phyloP scores from a whole-genome alignment of 2,888 invertebrate species.

The Ariolimax columbianus region DNA sequence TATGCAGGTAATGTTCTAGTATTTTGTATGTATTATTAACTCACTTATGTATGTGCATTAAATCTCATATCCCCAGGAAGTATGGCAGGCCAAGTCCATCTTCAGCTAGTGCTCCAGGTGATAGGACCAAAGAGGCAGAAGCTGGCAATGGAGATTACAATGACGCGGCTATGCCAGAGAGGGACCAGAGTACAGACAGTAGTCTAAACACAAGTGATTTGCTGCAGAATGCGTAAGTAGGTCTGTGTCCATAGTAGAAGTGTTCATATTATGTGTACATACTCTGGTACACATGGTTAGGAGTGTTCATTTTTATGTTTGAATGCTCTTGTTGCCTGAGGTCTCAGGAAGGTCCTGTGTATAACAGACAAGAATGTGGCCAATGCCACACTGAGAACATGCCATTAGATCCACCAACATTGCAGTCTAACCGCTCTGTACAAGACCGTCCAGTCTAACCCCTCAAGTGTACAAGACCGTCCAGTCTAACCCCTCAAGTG shows the following conservation, averaged over 20 bases:
- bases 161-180: conserved; percentile 10
- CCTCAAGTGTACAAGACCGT: too few relatives aligned
- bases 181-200: conserved; percentile 15
- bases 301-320: too few relatives aligned
- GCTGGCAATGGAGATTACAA: not conserved
- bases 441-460: too few relatives aligned
- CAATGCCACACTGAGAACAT: too few relatives aligned
- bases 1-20: not conserved
- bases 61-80: conserved; percentile 10
- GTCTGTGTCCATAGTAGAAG: not conserved
- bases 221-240: conserved; percentile 31
- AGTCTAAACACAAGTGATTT: not conserved
- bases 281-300: too few relatives aligned
- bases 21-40: too few relatives aligned
- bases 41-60: not conserved
- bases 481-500: too few relatives aligned
- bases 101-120: not conserved
- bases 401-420: too few relatives aligned
- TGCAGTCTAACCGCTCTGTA: too few relatives aligned
- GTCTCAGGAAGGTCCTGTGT: too few relatives aligned
- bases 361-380: too few relatives aligned
- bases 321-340: too few relatives aligned
- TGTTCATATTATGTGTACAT: not conserved
- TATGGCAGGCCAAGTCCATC: conserved; percentile 29
- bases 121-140: not conserved